These are phyloP conservation scores for Yponomeuta evonymella DNA, from an alignment of 2,888 invertebrate species.

Conservation along the genomic window DNA sequence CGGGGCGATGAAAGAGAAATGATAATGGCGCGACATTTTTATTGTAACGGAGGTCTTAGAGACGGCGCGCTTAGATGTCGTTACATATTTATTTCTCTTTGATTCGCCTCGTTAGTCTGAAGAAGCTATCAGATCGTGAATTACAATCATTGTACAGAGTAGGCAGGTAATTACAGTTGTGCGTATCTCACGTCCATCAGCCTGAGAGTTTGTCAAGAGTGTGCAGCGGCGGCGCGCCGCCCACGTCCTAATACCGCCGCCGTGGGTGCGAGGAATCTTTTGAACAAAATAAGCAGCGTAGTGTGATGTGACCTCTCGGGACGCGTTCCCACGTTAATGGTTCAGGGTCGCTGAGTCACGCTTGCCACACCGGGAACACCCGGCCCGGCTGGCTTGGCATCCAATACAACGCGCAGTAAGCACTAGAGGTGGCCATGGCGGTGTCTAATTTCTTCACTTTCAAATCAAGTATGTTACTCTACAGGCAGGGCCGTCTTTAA, in stretches of 20 bases:
- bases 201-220: slow-evolving; percentile 6
- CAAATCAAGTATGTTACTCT: neutral
- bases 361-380: slow-evolving; percentile 59
- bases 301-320: slow-evolving; percentile 28
- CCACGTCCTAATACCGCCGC: slow-evolving; percentile 12
- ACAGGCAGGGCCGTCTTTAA: neutral
- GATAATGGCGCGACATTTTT: slow-evolving; percentile 10
- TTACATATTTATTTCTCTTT: neutral
- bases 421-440: slow-evolving; percentile 13
- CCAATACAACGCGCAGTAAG: slow-evolving; percentile 37
- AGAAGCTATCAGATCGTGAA: neutral
- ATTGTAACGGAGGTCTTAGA: neutral
- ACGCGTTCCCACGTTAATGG: slow-evolving; percentile 49
- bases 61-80: neutral
- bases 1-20: neutral
- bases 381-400: slow-evolving; percentile 47
- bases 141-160: neutral
- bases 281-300: slow-evolving; percentile 21
- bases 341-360: slow-evolving; percentile 60
- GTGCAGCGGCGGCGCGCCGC: slow-evolving; percentile 1
- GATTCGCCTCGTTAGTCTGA: neutral
- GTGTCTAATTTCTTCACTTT: slow-evolving; percentile 27
- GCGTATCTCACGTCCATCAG: slow-evolving; percentile 11
- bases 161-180: neutral
- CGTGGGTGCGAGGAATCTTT: slow-evolving; percentile 17